Base-by-base conservation (phyloP, 1,140 invertebrate species). In the Temnothorax nylanderi region DNA sequence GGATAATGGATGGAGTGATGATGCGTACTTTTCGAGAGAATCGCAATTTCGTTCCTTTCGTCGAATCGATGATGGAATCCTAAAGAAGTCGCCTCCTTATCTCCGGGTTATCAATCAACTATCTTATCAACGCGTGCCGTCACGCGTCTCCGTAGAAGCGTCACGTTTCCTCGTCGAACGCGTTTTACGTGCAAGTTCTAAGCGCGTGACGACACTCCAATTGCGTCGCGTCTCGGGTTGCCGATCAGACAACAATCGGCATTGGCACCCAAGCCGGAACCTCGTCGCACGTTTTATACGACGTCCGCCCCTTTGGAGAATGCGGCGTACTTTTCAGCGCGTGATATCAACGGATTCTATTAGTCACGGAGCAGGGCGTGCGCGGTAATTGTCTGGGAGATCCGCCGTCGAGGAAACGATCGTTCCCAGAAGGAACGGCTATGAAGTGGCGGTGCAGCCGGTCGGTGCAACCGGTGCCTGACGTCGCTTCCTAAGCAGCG, bases 301-400 rank as follows among this genome's bases (percentile, higher is more conserved):
- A 56, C 21, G 34, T 26, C 65, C 51, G 51, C 13, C 44, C 26
- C 47, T 76, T 75, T 26, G 37, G 37, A 58, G 47, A 75, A 18
- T 34, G 16, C 56, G 34, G 37, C 37, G 56, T 62, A 80, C 69
- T 82, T 78, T 91, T 80, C 86, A 86, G 69, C 85, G 87, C 78
- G 90, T 86, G 90, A 89, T 77, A 92, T 89, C 89, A 72, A 58
- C 77, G 62, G 86, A 85, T 76, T 76, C 81, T 78, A 90, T 90
- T 90, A 90, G 89, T 88, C 89, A 90, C 86, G 88, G 86, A 54
- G 54, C 21, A 13, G 16, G 16, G 47, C 41, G 49, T 71, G 60
- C n/a, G 69, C 80, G 10, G 74, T 82, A 90, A 90, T 90, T 90
- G 87, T 76, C 72, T 76, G 67, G 47, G 49, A 69, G 65, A 87